phyloP scores from a whole-genome alignment of 2,113 vertebrate species.

The human (Homo sapiens) region DNA sequence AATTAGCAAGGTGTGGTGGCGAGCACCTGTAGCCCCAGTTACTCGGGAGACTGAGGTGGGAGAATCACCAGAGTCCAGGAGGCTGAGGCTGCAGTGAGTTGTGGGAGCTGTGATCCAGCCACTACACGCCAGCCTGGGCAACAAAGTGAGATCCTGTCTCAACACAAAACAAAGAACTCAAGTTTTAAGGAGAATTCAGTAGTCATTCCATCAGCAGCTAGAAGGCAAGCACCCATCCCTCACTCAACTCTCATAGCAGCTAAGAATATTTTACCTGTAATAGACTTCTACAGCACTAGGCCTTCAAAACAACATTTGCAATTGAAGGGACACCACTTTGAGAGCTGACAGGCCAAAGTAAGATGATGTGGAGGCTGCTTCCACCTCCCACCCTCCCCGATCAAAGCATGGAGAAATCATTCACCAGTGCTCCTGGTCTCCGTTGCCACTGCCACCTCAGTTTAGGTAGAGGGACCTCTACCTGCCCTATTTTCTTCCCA shows the following conservation, averaged over 20 bases:
- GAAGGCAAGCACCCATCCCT: background rate
- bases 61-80: too few relatives aligned
- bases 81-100: too few relatives aligned
- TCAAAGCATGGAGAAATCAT: background rate
- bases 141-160: too few relatives aligned
- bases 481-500: background rate
- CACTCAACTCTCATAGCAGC: background rate
- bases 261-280: background rate
- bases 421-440: background rate
- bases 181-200: background rate
- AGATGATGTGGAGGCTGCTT: background rate
- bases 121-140: too few relatives aligned
- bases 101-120: too few relatives aligned
- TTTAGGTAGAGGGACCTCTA: background rate
- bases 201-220: background rate
- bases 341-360: background rate
- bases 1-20: too few relatives aligned
- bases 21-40: too few relatives aligned
- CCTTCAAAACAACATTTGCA: background rate
- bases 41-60: too few relatives aligned
- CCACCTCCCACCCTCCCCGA: accelerated
- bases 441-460: background rate
- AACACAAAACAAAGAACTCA: too few relatives aligned
- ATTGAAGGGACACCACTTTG: background rate
- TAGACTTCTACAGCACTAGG: background rate